Conservation (phyloP, 1,140 invertebrate genomes). For the Hesperophylax magnus region DNA sequence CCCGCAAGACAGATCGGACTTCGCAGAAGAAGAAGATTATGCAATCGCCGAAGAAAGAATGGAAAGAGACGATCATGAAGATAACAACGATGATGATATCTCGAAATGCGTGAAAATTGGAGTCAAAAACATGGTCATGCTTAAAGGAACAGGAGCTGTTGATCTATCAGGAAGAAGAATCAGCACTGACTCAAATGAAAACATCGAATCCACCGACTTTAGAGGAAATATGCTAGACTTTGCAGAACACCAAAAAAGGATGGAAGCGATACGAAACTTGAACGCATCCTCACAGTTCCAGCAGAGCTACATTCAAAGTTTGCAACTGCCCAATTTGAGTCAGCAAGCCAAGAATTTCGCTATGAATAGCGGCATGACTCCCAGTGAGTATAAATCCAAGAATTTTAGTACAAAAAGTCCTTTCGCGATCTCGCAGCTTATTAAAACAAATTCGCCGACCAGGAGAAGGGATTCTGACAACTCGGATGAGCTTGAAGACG, state of each 20-base stretch:
- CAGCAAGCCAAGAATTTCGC: constrained; percentile 37
- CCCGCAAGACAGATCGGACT: constrained; percentile 22
- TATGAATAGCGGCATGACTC: constrained; percentile 40
- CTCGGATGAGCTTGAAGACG: constrained; percentile 63
- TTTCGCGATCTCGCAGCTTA: constrained; percentile 70
- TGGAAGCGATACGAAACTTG: constrained; percentile 39
- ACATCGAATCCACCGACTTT: constrained; percentile 61
- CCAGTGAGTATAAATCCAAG: constrained; percentile 60
- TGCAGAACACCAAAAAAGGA: constrained; percentile 52
- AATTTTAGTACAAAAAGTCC: constrained; percentile 71
- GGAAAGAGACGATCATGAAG: constrained; percentile 55
- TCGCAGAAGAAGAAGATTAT: constrained; percentile 13
- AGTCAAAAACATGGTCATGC: constrained; percentile 68
- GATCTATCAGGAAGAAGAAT: constrained; percentile 66
- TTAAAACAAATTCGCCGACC: constrained; percentile 69
- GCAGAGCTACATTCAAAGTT: constrained; percentile 68
- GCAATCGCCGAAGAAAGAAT: constrained; percentile 16
- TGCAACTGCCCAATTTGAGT: constrained; percentile 61
- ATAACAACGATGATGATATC: constrained; percentile 61
- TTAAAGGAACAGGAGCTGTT: constrained; percentile 66
- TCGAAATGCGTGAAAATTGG: constrained; percentile 63
- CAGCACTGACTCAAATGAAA: constrained; percentile 70
- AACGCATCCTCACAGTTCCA: constrained; percentile 62
- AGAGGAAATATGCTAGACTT: constrained; percentile 39
- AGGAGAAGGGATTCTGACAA: constrained; percentile 70